Base-by-base conservation (phyloP, 2,113 vertebrate species). In the Hippocampus comes region DNA sequence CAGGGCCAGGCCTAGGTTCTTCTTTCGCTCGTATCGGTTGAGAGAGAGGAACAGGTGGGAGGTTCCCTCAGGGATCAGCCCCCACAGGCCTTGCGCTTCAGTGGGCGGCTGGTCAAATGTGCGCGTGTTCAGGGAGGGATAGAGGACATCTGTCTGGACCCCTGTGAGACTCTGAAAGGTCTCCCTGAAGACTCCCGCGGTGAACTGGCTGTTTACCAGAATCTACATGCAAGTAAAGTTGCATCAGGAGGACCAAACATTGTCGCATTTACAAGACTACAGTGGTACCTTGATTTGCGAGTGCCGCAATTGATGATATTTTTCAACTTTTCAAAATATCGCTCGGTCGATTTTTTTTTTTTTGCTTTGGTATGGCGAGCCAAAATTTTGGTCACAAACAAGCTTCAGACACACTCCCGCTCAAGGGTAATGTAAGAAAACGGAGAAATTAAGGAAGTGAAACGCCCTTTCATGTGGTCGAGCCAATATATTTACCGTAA, bases 1-100 rank as follows among this genome's bases (percentile, higher is more conserved):
- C 0, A 99, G 87, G 5, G 97, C 95, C 87, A 99, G 83, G 0
- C 78, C 75, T 66, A 99, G 85, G 75, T 97, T 96, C 89, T 99
- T 99, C 91, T 99, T 99, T 46, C 96, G 93, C 88, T 99, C 97
- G 0, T 95, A 99, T 68, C 97, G 93, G 89, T 99, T 99, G 79
- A 99, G 95, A 43, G 97, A 99, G 63, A 99, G 94, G 83, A 99
- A 98, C 48, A 95, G 43, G 81, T 94, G 91, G 65, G 92, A 86
- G n/a, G 92, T 94, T 11, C 85, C 91, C 75, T 91, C 80, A 0
- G 95, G 95, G 34, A 97, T 77, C 34, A 97, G 84, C 5, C 93
- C 93, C 11, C 74, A 75, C 41, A 95, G 78, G 55, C 80, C 69
- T 21, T 91, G 90, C 14, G 83, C 82, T 55, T 93, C 90, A 73